Conservation (phyloP, 2,888 invertebrate genomes). For the Sympetrum striolatum region DNA sequence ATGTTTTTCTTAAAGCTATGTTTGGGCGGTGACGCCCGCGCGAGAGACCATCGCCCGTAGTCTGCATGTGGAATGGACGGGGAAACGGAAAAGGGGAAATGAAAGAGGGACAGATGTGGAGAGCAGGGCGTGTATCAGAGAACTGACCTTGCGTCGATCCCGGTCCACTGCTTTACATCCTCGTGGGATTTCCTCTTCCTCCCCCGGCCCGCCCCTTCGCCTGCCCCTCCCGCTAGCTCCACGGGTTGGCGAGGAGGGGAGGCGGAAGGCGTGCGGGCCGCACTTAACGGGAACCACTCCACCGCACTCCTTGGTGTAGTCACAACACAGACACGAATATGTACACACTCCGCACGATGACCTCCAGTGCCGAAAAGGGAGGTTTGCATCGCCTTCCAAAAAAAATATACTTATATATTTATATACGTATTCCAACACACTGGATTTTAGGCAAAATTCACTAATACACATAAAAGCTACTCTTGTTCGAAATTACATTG, state of each 20-base stretch:
- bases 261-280: not conserved
- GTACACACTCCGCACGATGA: not conserved
- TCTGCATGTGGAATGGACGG: not conserved
- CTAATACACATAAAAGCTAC: conserved; percentile 30
- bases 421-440: conserved; percentile 35
- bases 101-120: not conserved
- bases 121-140: not conserved
- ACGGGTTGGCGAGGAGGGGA: conserved; percentile 32
- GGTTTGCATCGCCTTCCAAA: not conserved
- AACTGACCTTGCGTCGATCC: conserved; percentile 34
- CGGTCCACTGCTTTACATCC: not conserved
- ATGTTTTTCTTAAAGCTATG: not conserved
- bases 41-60: not conserved
- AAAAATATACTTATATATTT: not conserved
- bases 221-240: conserved; percentile 28
- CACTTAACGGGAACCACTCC: conserved; percentile 7
- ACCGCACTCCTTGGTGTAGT: not conserved
- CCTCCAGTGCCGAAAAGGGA: not conserved
- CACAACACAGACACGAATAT: not conserved
- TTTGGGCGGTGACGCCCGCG: not conserved
- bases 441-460: conserved; percentile 17
- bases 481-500: conserved; percentile 6
- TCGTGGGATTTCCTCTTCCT: not conserved
- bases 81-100: not conserved
- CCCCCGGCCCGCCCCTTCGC: not conserved